phyloP scores from a whole-genome alignment of 2,888 invertebrate genomes.

The Malachius bipustulatus region DNA sequence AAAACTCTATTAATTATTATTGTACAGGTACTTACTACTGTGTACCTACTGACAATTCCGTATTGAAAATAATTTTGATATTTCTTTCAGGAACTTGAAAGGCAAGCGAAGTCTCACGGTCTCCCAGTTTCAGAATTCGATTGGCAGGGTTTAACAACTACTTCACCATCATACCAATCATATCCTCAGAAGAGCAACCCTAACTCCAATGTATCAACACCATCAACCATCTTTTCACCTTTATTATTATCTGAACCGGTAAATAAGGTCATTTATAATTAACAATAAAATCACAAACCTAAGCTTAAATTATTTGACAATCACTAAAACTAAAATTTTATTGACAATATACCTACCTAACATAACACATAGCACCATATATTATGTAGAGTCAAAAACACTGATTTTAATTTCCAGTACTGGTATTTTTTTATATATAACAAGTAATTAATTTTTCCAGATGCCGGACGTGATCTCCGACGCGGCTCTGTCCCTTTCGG shows the following conservation, averaged over 20 bases:
- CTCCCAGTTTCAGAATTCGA: constrained; percentile 52
- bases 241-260: constrained; percentile 35
- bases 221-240: constrained; percentile 28
- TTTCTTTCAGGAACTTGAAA: constrained; percentile 56
- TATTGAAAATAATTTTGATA: no score
- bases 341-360: no score
- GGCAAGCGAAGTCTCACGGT: constrained; percentile 64
- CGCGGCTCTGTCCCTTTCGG: constrained; percentile 44
- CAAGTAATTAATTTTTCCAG: constrained; percentile 28
- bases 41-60: no score
- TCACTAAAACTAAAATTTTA: no score
- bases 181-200: constrained; percentile 25
- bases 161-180: constrained; percentile 31
- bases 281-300: no score
- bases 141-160: constrained; percentile 40
- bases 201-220: constrained; percentile 15
- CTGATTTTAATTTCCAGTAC: constrained; percentile 1
- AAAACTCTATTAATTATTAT: no score
- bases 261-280: constrained; percentile 33
- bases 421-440: no score
- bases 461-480: constrained; percentile 47
- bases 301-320: no score
- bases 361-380: constrained; percentile 1
- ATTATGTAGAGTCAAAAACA: not conserved
- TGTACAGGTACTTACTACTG: no score